Evolutionary conservation across 35 echinoderm and acorn worm genomes (phyloP), one percentile per base, ranked within the genome.

Genomic region (Stichopus chloronotus): DNA sequence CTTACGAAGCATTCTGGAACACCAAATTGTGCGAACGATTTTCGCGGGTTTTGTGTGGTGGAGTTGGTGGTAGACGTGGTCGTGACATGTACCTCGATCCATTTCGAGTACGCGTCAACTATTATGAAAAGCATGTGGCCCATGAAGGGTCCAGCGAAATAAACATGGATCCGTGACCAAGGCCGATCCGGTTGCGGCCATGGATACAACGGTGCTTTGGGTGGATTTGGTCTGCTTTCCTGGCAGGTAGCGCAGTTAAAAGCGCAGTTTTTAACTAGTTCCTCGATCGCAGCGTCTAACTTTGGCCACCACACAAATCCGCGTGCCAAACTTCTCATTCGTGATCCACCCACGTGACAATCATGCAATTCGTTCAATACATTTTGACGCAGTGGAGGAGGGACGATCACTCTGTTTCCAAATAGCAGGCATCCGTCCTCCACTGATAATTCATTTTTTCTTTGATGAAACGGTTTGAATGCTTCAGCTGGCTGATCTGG

Each of bases 241-340:
- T 87, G 82, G 76, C 82, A 93, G 53, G 63, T 52, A 19, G 30
- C 23, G 21, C n/a, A n/a, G n/a, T n/a, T n/a, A n/a, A n/a, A n/a
- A n/a, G n/a, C n/a, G n/a, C 81, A 93, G 6, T 82, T 4, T 76
- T 76, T 81, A 10, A 52, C 83, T 21, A 57, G 55, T 7, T 86
- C 63, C 55, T 76, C 59, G 17, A 72, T 87, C n/a, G 19, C 63
- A 8, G 22, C 57, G 17, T 85, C 79, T 56, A 91, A 52, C 23
- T 93, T 93, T 10, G 92, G 81, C 92, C 83, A 93, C 92, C 92
- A 93, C 13, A 93, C 54, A 71, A 84, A 65, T 7, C n/a, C 72
- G 22, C 82, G 58, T 0, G 92, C 81, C 11, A 93, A 56, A 71
- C 58, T 71, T 76, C 87, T 93, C 92, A 93, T 93, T 14, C 53